phyloP scores from a whole-genome alignment of 2,888 invertebrate genomes.

The Himalopsyche kuldschensis region DNA sequence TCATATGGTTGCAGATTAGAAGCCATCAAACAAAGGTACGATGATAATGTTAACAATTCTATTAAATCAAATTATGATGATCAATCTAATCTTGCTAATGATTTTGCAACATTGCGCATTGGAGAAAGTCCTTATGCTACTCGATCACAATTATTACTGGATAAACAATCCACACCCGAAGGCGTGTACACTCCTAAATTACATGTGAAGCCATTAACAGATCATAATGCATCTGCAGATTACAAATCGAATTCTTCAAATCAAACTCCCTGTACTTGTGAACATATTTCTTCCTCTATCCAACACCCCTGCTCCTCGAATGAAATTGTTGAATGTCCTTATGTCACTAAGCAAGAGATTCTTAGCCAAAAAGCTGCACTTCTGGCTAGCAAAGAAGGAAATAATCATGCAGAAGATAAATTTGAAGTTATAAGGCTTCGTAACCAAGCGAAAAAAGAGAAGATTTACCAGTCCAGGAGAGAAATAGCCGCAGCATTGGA shows the following conservation, averaged over 20 bases:
- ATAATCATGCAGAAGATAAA: conserved; percentile 52
- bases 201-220: conserved; percentile 20
- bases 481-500: conserved; percentile 44
- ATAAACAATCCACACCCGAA: neutral
- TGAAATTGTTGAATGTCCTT: conserved; percentile 54
- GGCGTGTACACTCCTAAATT: conserved; percentile 11
- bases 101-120: conserved; percentile 42
- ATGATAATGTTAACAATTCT: conserved; percentile 6
- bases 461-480: conserved; percentile 58
- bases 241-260: neutral
- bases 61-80: conserved; percentile 1
- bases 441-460: conserved; percentile 59
- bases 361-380: conserved; percentile 57
- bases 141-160: conserved; percentile 51
- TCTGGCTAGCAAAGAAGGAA: conserved; percentile 54
- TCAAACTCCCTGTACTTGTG: conserved; percentile 28
- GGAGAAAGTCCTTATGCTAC: conserved; percentile 59
- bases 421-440: conserved; percentile 58
- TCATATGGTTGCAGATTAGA: neutral
- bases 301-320: conserved; percentile 23
- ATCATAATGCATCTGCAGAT: neutral
- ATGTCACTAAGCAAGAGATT: conserved; percentile 58
- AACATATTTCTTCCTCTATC: conserved; percentile 31
- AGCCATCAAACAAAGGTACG: neutral
- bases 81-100: conserved; percentile 6